Percentiles rank a stretch among this genome's conserved stretches.
phyloP scores from a whole-genome alignment of 2,797 vertebrate genomes.

The Bradypodion ventrale region DNA sequence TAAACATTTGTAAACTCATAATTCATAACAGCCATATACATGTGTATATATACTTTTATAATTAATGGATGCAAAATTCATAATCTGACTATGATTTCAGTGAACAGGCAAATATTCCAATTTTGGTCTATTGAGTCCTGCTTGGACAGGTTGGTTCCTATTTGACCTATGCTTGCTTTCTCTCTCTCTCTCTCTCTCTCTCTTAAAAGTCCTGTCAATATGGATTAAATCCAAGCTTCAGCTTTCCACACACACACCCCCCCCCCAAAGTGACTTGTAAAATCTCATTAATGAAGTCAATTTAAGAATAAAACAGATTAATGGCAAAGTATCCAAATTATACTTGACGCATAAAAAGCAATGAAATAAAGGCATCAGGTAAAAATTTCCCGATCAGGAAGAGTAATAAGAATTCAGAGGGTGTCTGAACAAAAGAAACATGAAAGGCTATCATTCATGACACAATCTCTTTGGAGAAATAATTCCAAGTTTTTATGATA shows the following conservation, averaged over 20 bases:
- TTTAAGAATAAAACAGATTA: not conserved
- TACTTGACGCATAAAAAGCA: not conserved
- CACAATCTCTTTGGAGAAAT: not conserved
- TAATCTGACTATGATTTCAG: not conserved
- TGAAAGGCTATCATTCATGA: not conserved
- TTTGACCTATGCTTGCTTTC: no score
- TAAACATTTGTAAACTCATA: not conserved
- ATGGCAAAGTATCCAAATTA: not conserved
- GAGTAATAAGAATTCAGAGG: not conserved
- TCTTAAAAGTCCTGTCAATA: no score
- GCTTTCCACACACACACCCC: no score
- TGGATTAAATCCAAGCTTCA: no score
- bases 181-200: no score
- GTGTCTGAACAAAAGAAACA: not conserved
- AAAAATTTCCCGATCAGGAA: not conserved
- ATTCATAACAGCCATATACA: not conserved
- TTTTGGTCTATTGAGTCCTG: not conserved
- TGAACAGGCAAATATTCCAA: not conserved
- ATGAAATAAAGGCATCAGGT: not conserved
- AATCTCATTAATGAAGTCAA: no score
- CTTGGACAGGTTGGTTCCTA: not conserved
- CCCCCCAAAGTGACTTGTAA: no score
- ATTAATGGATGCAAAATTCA: not conserved
- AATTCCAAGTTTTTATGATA: not conserved
- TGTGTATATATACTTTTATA: not conserved